Evolutionary conservation across 1,140 invertebrate species (phyloP).

Genomic region (Elymnias hypermnestra): DNA sequence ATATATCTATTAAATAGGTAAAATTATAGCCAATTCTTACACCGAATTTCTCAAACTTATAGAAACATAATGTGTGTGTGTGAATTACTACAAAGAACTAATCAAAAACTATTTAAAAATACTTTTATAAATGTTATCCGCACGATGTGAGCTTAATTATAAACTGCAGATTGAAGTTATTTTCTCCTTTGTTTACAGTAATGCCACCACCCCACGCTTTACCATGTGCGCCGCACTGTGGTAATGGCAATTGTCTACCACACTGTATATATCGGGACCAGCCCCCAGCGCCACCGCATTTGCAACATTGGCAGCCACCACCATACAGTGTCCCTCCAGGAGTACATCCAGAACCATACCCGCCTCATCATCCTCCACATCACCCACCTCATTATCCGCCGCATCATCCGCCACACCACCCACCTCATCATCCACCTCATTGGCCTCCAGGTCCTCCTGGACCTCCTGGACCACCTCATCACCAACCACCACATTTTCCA

Average conservation of each 20-base stretch:
- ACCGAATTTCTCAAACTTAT: too few relatives aligned
- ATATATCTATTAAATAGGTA: too few relatives aligned
- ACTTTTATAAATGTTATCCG: too few relatives aligned
- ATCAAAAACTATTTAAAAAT: too few relatives aligned
- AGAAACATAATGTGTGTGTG: too few relatives aligned
- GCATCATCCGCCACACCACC: not conserved
- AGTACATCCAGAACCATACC: conserved; percentile 24
- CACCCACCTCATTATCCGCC: conserved; percentile 26
- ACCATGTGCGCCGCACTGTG: conserved; percentile 51
- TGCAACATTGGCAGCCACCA: conserved; percentile 40
- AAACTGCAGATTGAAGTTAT: too few relatives aligned
- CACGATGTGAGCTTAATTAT: too few relatives aligned
- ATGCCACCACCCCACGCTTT: conserved; percentile 51
- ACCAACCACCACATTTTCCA: conserved; percentile 16
- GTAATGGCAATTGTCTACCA: conserved; percentile 40
- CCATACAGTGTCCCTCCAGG: conserved; percentile 23
- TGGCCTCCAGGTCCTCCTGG: too few relatives aligned
- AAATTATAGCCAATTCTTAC: too few relatives aligned
- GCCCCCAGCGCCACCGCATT: conserved; percentile 33
- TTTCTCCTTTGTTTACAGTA: conserved; percentile 40
- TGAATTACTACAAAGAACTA: too few relatives aligned
- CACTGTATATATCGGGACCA: conserved; percentile 45
- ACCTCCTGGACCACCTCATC: not conserved
- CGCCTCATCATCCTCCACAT: conserved; percentile 23
- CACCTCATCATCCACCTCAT: conserved; percentile 2